Evolutionary conservation across 2,797 vertebrate species (phyloP).

Genomic region (Arnoldichthys spilopterus): DNA sequence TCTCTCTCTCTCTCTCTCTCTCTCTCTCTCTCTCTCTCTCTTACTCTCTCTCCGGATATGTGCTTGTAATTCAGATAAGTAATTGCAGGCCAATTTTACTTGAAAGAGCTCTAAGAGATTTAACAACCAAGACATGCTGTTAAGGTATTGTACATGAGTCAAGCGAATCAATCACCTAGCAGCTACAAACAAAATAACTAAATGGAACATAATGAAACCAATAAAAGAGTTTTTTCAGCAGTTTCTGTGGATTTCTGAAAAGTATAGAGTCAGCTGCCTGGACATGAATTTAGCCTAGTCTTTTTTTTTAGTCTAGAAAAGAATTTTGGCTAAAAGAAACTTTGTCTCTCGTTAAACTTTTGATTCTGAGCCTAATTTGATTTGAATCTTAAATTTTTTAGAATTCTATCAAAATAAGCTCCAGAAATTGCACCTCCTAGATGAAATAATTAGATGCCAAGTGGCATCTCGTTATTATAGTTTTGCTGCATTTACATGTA

Average conservation of each 20-base stretch:
- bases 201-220: background rate
- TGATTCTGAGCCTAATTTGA: too few relatives aligned
- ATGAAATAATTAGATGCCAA: too few relatives aligned
- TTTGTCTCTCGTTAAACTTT: too few relatives aligned
- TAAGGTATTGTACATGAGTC: conserved; percentile 7
- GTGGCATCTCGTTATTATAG: too few relatives aligned
- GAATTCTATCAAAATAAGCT: too few relatives aligned
- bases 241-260: background rate
- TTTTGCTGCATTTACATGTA: too few relatives aligned
- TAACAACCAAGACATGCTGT: background rate
- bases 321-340: background rate
- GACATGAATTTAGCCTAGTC: background rate
- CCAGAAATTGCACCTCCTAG: too few relatives aligned
- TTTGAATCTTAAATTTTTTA: too few relatives aligned
- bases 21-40: background rate
- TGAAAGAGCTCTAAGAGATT: background rate
- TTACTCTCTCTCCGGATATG: background rate
- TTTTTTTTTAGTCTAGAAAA: background rate
- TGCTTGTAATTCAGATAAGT: conserved; percentile 16
- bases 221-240: background rate
- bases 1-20: background rate
- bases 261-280: background rate
- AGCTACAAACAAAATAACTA: background rate
- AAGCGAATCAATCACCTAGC: conserved; percentile 10
- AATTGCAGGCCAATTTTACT: conserved; percentile 18